Conservation (phyloP, 2,113 vertebrate genomes). For the Carollia perspicillata region DNA sequence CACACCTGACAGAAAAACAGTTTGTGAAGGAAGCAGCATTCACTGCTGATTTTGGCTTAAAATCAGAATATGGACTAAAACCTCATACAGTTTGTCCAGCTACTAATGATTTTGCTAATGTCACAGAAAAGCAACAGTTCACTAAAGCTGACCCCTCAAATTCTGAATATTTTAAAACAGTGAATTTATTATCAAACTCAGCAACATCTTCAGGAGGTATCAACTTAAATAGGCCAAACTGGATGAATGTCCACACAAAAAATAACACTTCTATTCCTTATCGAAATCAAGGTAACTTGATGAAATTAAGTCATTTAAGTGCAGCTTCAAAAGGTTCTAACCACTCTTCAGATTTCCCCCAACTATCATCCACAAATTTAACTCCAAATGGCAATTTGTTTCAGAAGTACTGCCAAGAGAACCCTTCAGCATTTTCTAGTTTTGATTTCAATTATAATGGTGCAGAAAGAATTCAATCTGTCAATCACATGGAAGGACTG, state of each 20-base stretch:
- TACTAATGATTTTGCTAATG: slow-evolving; percentile 76
- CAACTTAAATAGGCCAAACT: slow-evolving; percentile 74
- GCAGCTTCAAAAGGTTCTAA: slow-evolving; percentile 77
- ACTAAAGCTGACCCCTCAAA: slow-evolving; percentile 75
- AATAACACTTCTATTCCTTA: slow-evolving; percentile 65
- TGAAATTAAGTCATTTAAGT: slow-evolving; percentile 78
- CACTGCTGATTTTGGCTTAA: slow-evolving; percentile 79
- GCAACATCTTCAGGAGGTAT: slow-evolving; percentile 70
- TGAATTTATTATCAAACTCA: slow-evolving; percentile 74
- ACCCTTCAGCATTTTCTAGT: slow-evolving; percentile 70
- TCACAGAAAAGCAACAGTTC: slow-evolving; percentile 81
- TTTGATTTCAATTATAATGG: slow-evolving; percentile 76
- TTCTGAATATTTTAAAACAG: slow-evolving; percentile 80
- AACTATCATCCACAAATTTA: slow-evolving; percentile 74
- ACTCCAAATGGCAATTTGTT: slow-evolving; percentile 78
- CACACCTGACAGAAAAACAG: slow-evolving; percentile 80
- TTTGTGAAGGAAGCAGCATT: slow-evolving; percentile 80
- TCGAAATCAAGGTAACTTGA: slow-evolving; percentile 77
- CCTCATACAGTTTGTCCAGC: slow-evolving; percentile 75
- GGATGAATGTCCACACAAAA: slow-evolving; percentile 81
- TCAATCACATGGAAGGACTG: slow-evolving; percentile 77
- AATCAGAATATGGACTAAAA: slow-evolving; percentile 82
- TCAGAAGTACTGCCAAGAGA: slow-evolving; percentile 82
- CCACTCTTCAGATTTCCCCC: slow-evolving; percentile 78
- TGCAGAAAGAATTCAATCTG: slow-evolving; percentile 75